phyloP scores from a whole-genome alignment of 2,797 vertebrate genomes.

The Phataginus tricuspis region DNA sequence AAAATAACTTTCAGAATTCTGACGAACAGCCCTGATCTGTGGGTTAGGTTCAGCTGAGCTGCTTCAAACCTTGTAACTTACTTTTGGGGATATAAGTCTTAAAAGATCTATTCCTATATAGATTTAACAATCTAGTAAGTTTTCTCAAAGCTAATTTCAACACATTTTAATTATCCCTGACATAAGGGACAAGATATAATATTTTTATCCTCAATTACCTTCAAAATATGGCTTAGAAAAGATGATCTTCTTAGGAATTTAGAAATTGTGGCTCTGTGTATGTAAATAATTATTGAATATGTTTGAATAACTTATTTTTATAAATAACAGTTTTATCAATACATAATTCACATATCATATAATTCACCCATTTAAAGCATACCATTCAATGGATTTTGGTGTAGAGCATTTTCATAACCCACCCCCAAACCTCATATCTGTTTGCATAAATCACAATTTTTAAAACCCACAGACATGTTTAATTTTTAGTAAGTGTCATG shows the following conservation, averaged over 20 bases:
- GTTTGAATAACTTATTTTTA: neutral
- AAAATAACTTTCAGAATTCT: slow-evolving; percentile 53
- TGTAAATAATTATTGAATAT: slow-evolving; percentile 31
- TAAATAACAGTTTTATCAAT: slow-evolving; percentile 1
- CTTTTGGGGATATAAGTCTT: slow-evolving; percentile 1
- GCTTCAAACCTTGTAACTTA: slow-evolving; percentile 30
- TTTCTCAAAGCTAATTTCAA: slow-evolving; percentile 56
- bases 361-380: neutral
- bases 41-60: neutral
- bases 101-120: neutral
- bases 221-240: slow-evolving; percentile 35
- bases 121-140: slow-evolving; percentile 31
- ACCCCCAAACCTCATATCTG: neutral
- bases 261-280: neutral
- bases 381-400: slow-evolving; percentile 2
- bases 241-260: neutral
- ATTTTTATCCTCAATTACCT: neutral
- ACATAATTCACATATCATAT: neutral
- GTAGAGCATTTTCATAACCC: neutral
- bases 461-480: neutral
- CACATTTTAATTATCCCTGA: slow-evolving; percentile 39
- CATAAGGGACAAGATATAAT: neutral
- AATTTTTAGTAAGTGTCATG: slow-evolving; percentile 2
- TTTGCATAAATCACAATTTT: neutral
- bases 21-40: neutral